A percentile compares a stretch with the other conserved stretches of the same genome.
These are phyloP conservation scores for Calidris pygmaea DNA, from an alignment of 2,113 vertebrate genomes.

Conservation along the genomic window DNA sequence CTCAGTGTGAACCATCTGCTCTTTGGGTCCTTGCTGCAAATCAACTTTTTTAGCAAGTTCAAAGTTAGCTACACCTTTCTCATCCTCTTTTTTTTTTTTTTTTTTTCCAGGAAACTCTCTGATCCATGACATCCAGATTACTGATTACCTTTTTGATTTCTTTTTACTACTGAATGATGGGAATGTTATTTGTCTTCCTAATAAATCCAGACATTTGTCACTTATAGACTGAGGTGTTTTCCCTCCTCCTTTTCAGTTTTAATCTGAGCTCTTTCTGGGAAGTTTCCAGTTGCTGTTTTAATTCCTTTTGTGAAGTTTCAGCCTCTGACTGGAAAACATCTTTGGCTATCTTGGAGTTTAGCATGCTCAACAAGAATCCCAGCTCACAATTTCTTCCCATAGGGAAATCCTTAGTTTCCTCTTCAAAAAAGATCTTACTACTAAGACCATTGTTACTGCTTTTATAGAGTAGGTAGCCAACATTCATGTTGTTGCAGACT, in stretches of 20 bases:
- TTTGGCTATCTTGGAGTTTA: background rate
- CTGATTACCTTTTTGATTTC: background rate
- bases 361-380: background rate
- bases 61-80: background rate
- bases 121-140: background rate
- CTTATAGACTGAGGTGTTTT: background rate
- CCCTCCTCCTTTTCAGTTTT: background rate
- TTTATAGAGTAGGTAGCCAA: background rate
- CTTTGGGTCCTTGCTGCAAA: background rate
- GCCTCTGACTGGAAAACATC: background rate
- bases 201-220: background rate
- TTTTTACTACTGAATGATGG: background rate
- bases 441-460: background rate
- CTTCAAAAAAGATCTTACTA: background rate
- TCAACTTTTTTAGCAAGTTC: background rate
- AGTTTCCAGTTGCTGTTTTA: background rate
- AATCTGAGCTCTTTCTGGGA: background rate
- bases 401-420: background rate
- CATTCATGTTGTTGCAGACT: background rate
- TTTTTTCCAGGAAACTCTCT: background rate
- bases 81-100: background rate
- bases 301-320: background rate
- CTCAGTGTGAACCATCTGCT: slow-evolving; percentile 21
- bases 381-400: background rate
- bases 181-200: background rate